Conservation (phyloP, 1,140 invertebrate genomes). For the Sarcophaga bullata region DNA sequence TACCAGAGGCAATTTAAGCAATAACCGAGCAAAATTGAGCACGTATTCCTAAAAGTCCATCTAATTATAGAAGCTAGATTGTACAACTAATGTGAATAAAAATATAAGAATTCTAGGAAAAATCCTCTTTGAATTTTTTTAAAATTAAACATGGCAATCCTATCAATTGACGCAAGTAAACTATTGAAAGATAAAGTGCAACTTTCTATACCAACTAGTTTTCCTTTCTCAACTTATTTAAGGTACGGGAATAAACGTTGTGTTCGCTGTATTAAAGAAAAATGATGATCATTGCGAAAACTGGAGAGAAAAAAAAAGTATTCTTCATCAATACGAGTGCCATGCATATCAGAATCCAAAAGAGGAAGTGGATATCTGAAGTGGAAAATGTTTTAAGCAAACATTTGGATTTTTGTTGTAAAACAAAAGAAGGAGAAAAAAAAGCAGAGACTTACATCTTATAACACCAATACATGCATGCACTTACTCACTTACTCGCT, state of each 20-base stretch:
- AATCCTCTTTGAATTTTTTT: too few relatives aligned
- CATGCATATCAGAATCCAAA: background rate
- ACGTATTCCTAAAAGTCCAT: too few relatives aligned
- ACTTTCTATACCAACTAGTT: background rate
- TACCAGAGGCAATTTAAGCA: too few relatives aligned
- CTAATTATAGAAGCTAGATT: too few relatives aligned
- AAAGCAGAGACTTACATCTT: background rate
- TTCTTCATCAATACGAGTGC: background rate
- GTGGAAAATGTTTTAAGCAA: constrained; percentile 15
- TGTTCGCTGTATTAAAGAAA: constrained; percentile 8
- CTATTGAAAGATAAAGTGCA: background rate
- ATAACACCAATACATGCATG: background rate
- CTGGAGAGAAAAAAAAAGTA: background rate
- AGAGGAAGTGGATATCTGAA: constrained; percentile 9
- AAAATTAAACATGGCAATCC: background rate
- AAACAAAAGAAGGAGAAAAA: background rate
- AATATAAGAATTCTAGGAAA: too few relatives aligned
- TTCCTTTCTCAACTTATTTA: background rate
- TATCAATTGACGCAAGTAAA: background rate
- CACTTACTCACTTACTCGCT: too few relatives aligned
- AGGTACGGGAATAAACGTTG: background rate
- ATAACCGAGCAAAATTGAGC: too few relatives aligned
- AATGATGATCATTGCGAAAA: constrained; percentile 24
- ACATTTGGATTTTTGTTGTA: constrained; percentile 4
- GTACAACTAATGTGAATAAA: too few relatives aligned